Conservation (phyloP, 2,888 invertebrate species). For the Drosophila trichaetosa region DNA sequence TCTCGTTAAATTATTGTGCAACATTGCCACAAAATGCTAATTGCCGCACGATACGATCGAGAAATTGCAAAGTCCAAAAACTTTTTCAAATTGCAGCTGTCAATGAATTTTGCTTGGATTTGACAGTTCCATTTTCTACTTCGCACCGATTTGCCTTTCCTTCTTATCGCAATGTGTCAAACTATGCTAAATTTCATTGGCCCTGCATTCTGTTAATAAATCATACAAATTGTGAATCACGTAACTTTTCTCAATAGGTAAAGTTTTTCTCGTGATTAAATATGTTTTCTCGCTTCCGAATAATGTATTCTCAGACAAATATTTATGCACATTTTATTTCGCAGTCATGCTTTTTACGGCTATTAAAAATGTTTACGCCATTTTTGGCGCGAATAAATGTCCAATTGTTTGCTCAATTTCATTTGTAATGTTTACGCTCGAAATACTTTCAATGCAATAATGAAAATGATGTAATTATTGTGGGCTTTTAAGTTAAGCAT, state of each 20-base stretch:
- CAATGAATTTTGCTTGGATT: conserved; percentile 65
- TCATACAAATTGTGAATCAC: conserved; percentile 32
- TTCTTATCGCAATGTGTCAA: conserved; percentile 78
- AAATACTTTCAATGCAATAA: conserved; percentile 14
- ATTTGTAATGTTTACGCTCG: conserved; percentile 33
- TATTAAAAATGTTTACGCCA: conserved; percentile 58
- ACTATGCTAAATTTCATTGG: conserved; percentile 59
- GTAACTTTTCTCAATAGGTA: conserved; percentile 17
- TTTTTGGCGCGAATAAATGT: conserved; percentile 27
- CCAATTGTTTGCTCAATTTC: conserved; percentile 57
- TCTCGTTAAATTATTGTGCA: conserved; percentile 79
- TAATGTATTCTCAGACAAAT: conserved; percentile 7
- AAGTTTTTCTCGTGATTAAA: neutral
- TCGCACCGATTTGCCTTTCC: conserved; percentile 2
- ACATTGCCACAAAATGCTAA: conserved; percentile 81
- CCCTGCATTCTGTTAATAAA: conserved; percentile 57
- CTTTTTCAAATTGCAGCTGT: conserved; percentile 76
- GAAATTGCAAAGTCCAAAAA: conserved; percentile 39
- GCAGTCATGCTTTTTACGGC: conserved; percentile 31
- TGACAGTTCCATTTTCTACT: conserved; percentile 57
- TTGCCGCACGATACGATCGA: conserved; percentile 79
- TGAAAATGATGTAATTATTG: conserved; percentile 6
- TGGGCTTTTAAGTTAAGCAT: neutral
- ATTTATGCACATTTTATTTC: conserved; percentile 5
- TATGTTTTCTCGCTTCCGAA: neutral